Base-by-base conservation (phyloP, 2,888 invertebrate species). In the Standfussiana lucernea region DNA sequence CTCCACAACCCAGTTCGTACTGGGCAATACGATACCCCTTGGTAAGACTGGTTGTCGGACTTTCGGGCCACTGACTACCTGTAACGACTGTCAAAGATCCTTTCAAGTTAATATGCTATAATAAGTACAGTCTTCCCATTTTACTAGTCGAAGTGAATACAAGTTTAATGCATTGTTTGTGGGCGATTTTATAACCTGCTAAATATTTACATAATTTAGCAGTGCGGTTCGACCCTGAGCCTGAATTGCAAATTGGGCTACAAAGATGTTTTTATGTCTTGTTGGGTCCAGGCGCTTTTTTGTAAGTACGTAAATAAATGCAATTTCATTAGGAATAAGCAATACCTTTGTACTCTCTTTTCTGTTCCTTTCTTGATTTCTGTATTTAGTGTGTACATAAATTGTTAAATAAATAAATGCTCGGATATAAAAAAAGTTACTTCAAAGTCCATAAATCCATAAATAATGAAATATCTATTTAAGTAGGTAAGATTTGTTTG, bases 171-270 rank as follows among this genome's bases (percentile, higher is more conserved):
- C 24, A 62, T 56, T 71, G 32, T 70, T 81, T 50, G n/a, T 18
- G 21, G 15, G 24, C 21, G n/a, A 13, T 74, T 75, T 32, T 32
- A 75, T n/a, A 47, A 21, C 24, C 32, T 62, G 65, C 15, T 42
- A 59, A 47, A 64, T 81, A 53, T 65, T 21, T 80, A 40, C 67
- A 81, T 75, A 67, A 79, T 67, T 47, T 47, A 82, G 28, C 56
- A 76, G 35, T 24, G 64, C 56, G 82, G 56, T 45, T 50, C 21
- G 18, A 35, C 45, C 53, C 28, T 24, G 24, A 24, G 28, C n/a
- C 21, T 69, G 64, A 82, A 76, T 82, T 75, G 28, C 40, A 56
- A 75, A 81, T 81, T 45, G 42, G 77, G 50, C 50, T 18, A 76
- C 37, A 56, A 35, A 76, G 21, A 35, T 8, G 7, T 35, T 50